phyloP scores from a whole-genome alignment of 2,888 invertebrate species.

The Stenodera caucasica region DNA sequence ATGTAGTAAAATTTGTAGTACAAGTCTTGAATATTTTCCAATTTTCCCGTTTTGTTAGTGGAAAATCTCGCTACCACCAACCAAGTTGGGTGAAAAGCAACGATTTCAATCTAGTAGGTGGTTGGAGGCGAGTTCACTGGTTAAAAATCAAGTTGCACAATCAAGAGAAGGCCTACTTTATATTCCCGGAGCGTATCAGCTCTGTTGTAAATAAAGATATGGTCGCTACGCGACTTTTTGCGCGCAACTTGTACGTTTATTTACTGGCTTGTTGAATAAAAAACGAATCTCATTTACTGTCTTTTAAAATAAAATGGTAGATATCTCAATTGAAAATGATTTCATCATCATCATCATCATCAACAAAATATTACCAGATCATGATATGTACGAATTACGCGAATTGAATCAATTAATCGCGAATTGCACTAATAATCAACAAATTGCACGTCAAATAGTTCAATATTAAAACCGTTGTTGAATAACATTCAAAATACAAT shows the following conservation, averaged over 20 bases:
- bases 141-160: constrained; percentile 58
- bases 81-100: constrained; percentile 33
- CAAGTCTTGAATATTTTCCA: constrained; percentile 33
- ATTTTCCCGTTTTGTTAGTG: constrained; percentile 38
- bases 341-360: neutral
- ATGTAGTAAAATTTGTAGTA: too few relatives aligned
- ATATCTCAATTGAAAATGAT: too few relatives aligned
- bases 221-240: constrained; percentile 45
- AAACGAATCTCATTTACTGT: too few relatives aligned
- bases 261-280: neutral
- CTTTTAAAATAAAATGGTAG: too few relatives aligned
- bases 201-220: constrained; percentile 58
- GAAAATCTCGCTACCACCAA: constrained; percentile 42
- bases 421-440: constrained; percentile 38
- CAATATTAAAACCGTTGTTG: neutral
- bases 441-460: constrained; percentile 39
- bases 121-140: constrained; percentile 47
- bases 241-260: neutral
- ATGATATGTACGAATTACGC: constrained; percentile 18
- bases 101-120: constrained; percentile 50
- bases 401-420: constrained; percentile 28
- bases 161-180: constrained; percentile 53
- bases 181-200: constrained; percentile 50
- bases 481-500: constrained; percentile 33
- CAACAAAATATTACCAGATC: constrained; percentile 14